phyloP scores from a whole-genome alignment of 2,797 vertebrate genomes.

The Tragopan temminckii region DNA sequence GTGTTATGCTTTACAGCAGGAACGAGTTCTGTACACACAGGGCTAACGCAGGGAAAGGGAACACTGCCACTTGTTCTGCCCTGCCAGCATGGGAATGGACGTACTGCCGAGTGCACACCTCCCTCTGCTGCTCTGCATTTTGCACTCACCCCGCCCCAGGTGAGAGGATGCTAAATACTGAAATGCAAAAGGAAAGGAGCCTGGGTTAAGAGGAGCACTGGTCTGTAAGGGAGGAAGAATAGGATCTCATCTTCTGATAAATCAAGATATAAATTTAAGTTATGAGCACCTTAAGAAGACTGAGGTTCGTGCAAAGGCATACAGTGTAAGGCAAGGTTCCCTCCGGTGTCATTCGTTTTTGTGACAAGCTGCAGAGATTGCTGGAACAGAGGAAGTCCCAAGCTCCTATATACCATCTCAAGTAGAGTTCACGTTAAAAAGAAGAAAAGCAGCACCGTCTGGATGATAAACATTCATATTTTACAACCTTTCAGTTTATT shows the following conservation, averaged over 20 bases:
- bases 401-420: slow-evolving; percentile 33
- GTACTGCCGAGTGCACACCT: slow-evolving; percentile 9
- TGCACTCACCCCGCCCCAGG: slow-evolving; percentile 33
- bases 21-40: not conserved
- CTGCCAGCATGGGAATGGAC: not conserved
- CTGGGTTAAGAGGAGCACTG: not conserved
- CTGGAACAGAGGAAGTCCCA: slow-evolving; percentile 40
- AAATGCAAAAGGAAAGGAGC: not conserved
- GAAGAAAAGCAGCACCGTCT: slow-evolving; percentile 21
- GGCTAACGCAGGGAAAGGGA: not conserved
- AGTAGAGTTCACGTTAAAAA: slow-evolving; percentile 52
- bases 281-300: slow-evolving; percentile 63
- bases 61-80: not conserved
- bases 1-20: slow-evolving; percentile 6
- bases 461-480: slow-evolving; percentile 53
- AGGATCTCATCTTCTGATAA: slow-evolving; percentile 35
- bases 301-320: slow-evolving; percentile 68
- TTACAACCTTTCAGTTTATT: slow-evolving; percentile 71
- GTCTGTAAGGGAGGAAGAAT: not conserved
- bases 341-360: slow-evolving; percentile 24
- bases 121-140: not conserved
- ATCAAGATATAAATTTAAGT: slow-evolving; percentile 70
- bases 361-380: slow-evolving; percentile 69
- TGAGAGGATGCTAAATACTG: slow-evolving; percentile 5
- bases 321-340: slow-evolving; percentile 57